Evolutionary conservation across 2,113 vertebrate genomes (phyloP).

Genomic region (Stigmatopora nigra): DNA sequence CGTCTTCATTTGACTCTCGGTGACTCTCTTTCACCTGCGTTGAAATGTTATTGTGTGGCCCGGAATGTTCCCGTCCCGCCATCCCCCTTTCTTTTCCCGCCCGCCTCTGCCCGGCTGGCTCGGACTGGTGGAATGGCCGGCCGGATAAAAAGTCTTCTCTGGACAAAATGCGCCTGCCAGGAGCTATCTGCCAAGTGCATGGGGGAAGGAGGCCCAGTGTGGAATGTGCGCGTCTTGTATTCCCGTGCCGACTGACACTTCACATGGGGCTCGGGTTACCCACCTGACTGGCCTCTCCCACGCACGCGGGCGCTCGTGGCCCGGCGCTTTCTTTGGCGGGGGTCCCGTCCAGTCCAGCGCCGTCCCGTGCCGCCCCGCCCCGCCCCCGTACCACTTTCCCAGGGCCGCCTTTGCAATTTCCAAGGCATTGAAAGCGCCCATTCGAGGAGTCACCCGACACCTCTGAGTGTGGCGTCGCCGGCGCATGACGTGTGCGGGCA

Average conservation of each 20-base stretch:
- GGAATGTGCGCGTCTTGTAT: constrained; percentile 33
- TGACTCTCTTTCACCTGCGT: not conserved
- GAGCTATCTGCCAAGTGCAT: constrained; percentile 14
- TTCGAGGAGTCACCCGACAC: constrained; percentile 41
- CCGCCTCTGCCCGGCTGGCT: not conserved
- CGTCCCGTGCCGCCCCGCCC: no score
- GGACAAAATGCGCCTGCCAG: constrained; percentile 32
- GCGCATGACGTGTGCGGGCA: constrained; percentile 6
- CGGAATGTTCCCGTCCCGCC: not conserved
- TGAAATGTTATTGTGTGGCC: no score
- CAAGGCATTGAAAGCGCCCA: constrained; percentile 24
- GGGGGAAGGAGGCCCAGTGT: not conserved
- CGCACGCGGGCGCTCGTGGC: constrained; percentile 9
- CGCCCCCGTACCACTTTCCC: constrained; percentile 36
- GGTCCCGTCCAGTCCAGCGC: no score
- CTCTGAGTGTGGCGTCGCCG: constrained; percentile 27
- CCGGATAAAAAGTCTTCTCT: no score
- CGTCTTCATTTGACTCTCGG: no score
- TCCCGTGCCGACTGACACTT: constrained; percentile 40
- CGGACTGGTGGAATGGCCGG: no score
- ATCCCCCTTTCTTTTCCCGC: not conserved
- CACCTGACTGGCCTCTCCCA: constrained; percentile 36
- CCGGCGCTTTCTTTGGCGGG: constrained; percentile 10
- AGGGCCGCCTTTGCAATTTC: constrained; percentile 40
- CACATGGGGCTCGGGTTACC: constrained; percentile 62